Percentiles rank a stretch among this genome's conserved stretches.
Conservation (phyloP, 1,140 invertebrate genomes). For the Drosophila nigromelanica region DNA sequence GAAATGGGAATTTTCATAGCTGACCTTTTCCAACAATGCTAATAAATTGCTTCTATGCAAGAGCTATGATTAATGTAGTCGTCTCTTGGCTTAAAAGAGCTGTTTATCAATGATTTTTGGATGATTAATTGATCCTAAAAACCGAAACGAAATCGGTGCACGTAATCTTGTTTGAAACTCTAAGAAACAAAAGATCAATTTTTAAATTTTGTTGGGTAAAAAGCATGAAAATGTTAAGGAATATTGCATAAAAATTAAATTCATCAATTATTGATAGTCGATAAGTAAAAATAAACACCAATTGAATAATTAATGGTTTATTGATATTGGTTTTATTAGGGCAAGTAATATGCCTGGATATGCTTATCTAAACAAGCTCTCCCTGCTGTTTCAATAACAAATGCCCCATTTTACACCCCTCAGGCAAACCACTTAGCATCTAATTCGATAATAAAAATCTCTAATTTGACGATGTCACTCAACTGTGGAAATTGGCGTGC, state of each 20-base stretch:
- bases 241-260: no score
- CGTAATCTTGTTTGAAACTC: conserved; percentile 19
- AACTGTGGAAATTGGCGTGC: conserved; percentile 21
- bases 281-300: no score
- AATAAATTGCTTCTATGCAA: conserved; percentile 5
- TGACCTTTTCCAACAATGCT: conserved; percentile 12
- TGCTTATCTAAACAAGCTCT: no score
- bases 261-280: no score
- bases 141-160: conserved; percentile 35
- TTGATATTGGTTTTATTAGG: no score
- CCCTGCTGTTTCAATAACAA: not conserved
- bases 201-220: not conserved
- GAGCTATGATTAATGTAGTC: conserved; percentile 5
- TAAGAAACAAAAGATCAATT: conserved; percentile 24
- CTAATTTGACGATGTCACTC: not conserved
- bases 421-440: conserved; percentile 24
- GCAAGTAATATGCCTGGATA: no score
- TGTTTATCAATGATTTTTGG: conserved; percentile 2
- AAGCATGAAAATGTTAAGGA: no score
- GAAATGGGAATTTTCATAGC: conserved; percentile 21
- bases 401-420: not conserved
- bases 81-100: conserved; percentile 14
- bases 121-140: conserved; percentile 37
- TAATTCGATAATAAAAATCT: conserved; percentile 31
- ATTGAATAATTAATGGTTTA: no score